phyloP scores from a whole-genome alignment of 1,140 invertebrate genomes.

The Tetramorium alpestre region DNA sequence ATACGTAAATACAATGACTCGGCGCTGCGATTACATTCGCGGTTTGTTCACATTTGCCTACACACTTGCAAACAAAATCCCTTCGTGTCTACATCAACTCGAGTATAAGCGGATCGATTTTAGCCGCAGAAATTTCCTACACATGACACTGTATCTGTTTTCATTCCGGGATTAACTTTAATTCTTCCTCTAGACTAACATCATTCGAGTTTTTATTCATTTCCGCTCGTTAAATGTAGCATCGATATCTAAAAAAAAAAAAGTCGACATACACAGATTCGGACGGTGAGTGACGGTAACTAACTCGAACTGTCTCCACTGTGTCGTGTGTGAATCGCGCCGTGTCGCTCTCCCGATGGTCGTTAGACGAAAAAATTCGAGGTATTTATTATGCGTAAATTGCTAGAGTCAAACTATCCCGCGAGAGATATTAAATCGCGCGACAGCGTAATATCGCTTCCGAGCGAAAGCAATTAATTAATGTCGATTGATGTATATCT shows the following conservation, averaged over 20 bases:
- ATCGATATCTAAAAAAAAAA: neutral
- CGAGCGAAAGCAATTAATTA: constrained; percentile 52
- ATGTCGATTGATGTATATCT: constrained; percentile 50
- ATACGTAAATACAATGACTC: constrained; percentile 25
- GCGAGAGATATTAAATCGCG: constrained; percentile 56
- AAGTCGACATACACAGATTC: neutral
- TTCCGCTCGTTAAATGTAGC: constrained; percentile 35
- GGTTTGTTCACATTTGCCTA: constrained; percentile 17
- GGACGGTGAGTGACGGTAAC: constrained; percentile 1
- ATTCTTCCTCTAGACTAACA: neutral
- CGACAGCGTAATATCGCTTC: neutral
- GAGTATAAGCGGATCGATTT: constrained; percentile 42
- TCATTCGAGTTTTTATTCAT: constrained; percentile 25
- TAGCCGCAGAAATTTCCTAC: constrained; percentile 36
- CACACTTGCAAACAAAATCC: constrained; percentile 25
- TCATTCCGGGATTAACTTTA: constrained; percentile 32
- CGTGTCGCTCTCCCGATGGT: neutral
- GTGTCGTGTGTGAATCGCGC: neutral
- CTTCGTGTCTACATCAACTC: constrained; percentile 18
- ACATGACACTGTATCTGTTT: neutral
- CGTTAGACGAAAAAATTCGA: constrained; percentile 37
- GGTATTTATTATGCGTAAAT: constrained; percentile 53
- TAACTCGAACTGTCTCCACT: neutral
- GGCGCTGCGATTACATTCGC: constrained; percentile 8
- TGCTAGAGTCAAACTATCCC: constrained; percentile 15